phyloP scores from a whole-genome alignment of 2,888 invertebrate species.

The Alcis repandata region DNA sequence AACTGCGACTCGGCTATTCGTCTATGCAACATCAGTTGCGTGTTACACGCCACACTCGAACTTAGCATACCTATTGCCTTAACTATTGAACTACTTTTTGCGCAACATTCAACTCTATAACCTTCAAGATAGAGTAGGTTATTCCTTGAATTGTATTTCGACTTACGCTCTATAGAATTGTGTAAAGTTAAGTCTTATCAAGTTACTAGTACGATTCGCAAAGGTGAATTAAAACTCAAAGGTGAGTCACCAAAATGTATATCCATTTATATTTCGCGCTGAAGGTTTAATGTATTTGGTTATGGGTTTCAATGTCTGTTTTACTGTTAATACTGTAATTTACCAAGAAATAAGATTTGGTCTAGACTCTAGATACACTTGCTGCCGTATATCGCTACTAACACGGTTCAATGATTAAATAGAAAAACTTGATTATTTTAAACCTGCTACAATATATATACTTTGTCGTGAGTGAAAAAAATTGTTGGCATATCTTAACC shows the following conservation, averaged over 20 bases:
- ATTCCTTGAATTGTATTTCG: background rate
- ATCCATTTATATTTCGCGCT: slow-evolving; percentile 59
- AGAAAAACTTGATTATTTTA: too few species aligned
- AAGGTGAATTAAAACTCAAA: slow-evolving; percentile 67
- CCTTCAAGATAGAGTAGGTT: slow-evolving; percentile 35
- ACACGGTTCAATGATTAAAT: too few species aligned
- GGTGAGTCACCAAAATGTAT: slow-evolving; percentile 69
- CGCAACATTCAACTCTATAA: slow-evolving; percentile 31
- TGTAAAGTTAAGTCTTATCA: slow-evolving; percentile 64
- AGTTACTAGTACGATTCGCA: slow-evolving; percentile 72
- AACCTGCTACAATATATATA: too few species aligned
- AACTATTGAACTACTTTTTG: slow-evolving; percentile 28
- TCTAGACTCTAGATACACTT: too few species aligned
- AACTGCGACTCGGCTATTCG: slow-evolving; percentile 70
- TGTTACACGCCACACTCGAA: slow-evolving; percentile 72
- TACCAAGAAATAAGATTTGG: too few species aligned
- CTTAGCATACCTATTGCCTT: slow-evolving; percentile 37
- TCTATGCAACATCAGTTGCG: slow-evolving; percentile 75
- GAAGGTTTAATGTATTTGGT: slow-evolving; percentile 39
- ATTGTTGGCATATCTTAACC: too few species aligned
- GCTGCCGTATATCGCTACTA: too few species aligned
- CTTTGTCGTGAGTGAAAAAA: too few species aligned
- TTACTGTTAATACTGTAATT: background rate
- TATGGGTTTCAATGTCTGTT: background rate
- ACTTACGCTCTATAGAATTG: slow-evolving; percentile 39